Evolutionary conservation across 2,888 invertebrate species (phyloP), one percentile per base, ranked within the genome.

Genomic region (Luffia ferchaultella): DNA sequence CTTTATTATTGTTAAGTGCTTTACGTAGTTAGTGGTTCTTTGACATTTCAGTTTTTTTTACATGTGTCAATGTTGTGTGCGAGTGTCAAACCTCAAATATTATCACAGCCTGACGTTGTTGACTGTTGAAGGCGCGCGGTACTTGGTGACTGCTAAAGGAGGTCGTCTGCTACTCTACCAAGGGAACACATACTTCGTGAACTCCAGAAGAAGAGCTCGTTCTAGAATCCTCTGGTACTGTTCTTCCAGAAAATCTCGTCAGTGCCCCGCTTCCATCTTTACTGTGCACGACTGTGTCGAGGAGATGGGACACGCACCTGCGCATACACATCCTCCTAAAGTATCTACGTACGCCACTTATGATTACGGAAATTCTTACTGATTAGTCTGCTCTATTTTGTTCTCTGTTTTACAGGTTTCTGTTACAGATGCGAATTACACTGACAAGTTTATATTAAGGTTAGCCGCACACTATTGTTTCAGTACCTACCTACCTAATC

Each of bases 181-280:
- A 51, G 73, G 73, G 51, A 69, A 76, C 57, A 75, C 71, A 0
- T 76, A 64, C 62, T 73, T 73, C 66, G 67, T 70, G 52, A 73
- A 74, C 60, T 67, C 66, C 48, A 61, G 68, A 43, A 69, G 66
- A 55, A 65, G 60, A 20, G 63, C 65, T 55, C 61, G 65, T 52
- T 55, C 65, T 15, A 64, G 71, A 2, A 59, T 72, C 43, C 64
- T 74, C 40, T 75, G 74, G 73, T 75, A 71, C 61, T 73, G 75
- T 54, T 76, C 74, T 1, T 70, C 70, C n/a, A 61, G 74, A 51
- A 73, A 68, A 55, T 73, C 72, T 9, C 64, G 64, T 18, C 65
- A 63, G 2, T 48, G 48, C 41, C 42, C 42, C 7, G 48, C 48
- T 16, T 42, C 42, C 40, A 30, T 48, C 17, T 17, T 48, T n/a